Evolutionary conservation across 2,888 invertebrate species (phyloP).

Genomic region (Emesis russula): DNA sequence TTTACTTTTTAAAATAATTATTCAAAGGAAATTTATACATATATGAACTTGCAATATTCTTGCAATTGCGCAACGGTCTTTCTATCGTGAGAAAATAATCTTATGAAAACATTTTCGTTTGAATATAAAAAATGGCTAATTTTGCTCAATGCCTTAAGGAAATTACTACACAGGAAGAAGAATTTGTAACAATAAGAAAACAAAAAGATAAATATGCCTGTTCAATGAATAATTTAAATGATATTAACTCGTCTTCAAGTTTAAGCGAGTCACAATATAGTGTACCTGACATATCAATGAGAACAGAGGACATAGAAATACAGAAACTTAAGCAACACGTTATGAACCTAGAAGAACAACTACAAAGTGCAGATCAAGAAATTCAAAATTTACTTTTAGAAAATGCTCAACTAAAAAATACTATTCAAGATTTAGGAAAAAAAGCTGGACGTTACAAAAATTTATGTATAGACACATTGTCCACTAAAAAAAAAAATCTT

Average conservation of each 20-base stretch:
- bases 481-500: neutral
- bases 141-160: neutral
- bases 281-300: neutral
- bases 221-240: conserved; percentile 13
- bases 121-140: neutral
- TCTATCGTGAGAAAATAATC: too few species aligned
- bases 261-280: neutral
- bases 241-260: neutral
- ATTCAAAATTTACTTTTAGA: neutral
- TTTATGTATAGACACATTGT: neutral
- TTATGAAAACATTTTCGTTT: too few species aligned
- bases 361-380: neutral
- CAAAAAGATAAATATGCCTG: neutral
- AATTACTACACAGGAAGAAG: neutral
- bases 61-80: too few species aligned
- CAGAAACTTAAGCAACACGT: neutral
- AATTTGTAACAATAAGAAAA: conserved; percentile 22
- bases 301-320: neutral
- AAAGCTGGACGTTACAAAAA: neutral
- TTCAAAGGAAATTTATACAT: too few species aligned
- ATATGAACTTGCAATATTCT: too few species aligned
- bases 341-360: neutral
- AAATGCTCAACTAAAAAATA: neutral
- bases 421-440: neutral
- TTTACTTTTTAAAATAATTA: too few species aligned